Conservation (phyloP, 2,797 vertebrate species). For the Paramormyrops hopkinsi region DNA sequence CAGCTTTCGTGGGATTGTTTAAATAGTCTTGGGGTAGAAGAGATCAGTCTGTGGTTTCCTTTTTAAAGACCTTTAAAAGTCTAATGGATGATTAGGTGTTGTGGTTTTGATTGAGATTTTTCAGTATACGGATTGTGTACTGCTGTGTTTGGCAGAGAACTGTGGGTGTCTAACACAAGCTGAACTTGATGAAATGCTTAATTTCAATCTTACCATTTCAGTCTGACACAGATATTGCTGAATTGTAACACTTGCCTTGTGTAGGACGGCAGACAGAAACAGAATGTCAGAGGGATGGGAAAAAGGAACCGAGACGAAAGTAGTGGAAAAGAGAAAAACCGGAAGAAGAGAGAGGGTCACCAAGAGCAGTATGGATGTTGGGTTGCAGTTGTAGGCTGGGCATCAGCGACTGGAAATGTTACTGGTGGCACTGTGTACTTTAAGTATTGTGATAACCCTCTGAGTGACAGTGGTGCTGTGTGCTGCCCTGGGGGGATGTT, state of each 20-base stretch:
- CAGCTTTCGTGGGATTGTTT: conserved; percentile 27
- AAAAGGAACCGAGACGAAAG: not conserved
- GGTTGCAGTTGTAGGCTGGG: not conserved
- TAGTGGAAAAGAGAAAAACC: not conserved
- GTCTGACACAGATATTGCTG: not conserved
- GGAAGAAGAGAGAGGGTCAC: not conserved
- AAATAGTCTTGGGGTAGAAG: conserved; percentile 14
- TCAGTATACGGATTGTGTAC: not conserved
- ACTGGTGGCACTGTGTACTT: not conserved
- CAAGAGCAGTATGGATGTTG: not conserved
- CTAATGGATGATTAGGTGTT: not conserved
- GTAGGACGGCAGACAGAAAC: not conserved
- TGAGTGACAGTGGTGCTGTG: not conserved
- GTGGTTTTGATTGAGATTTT: not conserved
- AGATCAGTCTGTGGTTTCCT: not conserved
- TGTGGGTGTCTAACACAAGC: not conserved
- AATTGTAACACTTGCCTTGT: not conserved
- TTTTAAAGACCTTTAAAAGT: not conserved
- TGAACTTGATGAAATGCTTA: not conserved
- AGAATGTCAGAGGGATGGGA: not conserved
- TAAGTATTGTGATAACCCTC: not conserved
- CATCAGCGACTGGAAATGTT: not conserved
- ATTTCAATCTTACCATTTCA: not conserved
- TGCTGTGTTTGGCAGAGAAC: not conserved
- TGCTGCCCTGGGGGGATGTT: not conserved